phyloP scores from a whole-genome alignment of 1,140 invertebrate species.

The Drosophila funebris region DNA sequence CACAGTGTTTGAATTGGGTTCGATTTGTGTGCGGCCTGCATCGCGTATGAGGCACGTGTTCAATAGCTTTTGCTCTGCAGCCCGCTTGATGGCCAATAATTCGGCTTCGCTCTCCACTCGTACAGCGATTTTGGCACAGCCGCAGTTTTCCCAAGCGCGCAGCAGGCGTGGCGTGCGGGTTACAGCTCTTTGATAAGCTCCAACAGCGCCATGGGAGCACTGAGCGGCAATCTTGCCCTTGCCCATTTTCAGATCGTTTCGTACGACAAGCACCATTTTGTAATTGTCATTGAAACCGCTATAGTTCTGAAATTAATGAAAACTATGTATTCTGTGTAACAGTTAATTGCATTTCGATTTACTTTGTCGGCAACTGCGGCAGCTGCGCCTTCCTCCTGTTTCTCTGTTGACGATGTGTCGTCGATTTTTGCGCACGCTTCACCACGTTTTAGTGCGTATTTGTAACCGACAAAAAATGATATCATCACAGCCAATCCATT shows the following conservation, averaged over 20 bases:
- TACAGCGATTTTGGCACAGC: conserved; percentile 93
- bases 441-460: conserved; percentile 73
- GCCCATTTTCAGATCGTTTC: conserved; percentile 96
- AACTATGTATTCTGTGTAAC: not conserved
- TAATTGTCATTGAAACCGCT: conserved; percentile 85
- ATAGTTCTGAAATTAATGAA: conserved; percentile 39
- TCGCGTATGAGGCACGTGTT: conserved; percentile 91
- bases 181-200: conserved; percentile 89
- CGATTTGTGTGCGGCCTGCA: conserved; percentile 95
- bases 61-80: conserved; percentile 88
- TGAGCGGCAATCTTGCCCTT: conserved; percentile 97
- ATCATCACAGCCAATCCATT: conserved; percentile 82
- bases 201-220: conserved; percentile 94
- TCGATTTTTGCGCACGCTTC: conserved; percentile 55
- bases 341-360: not conserved
- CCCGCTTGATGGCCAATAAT: conserved; percentile 87
- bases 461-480: conserved; percentile 83
- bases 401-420: conserved; percentile 20
- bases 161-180: conserved; percentile 87
- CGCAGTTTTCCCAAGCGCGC: conserved; percentile 90
- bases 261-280: conserved; percentile 94
- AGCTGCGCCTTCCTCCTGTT: conserved; percentile 16
- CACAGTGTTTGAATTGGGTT: conserved; percentile 93
- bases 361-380: conserved; percentile 57
- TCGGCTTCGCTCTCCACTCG: conserved; percentile 89